Base-by-base conservation (phyloP, 2,888 invertebrate species). In the Amorpha juglandis region DNA sequence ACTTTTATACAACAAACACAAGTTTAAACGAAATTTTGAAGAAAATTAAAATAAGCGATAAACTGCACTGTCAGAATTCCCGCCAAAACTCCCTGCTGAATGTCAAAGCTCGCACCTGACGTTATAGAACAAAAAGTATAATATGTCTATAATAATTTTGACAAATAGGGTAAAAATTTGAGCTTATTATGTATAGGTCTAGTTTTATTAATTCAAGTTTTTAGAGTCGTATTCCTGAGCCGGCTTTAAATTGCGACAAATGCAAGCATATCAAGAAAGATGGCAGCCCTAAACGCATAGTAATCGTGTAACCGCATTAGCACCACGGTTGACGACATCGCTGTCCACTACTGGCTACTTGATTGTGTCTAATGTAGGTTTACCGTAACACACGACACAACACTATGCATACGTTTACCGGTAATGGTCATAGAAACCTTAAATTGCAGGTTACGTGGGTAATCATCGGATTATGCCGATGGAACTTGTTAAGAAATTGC, bases 401-500 rank as follows among this genome's bases (percentile, higher is more conserved):
- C 12, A 38, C 38, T 58, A 42, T 58, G 58, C 19, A 58, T 58
- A 42, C 42, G 55, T 16, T 35, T 35, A 35, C 55, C 35, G 19
- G 42, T 42, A 58, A 58, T 38, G 58, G 16, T 11, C 38, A 58
- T 42, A 58, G 42, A 58, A 58, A 58, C 58, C 12, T 58, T 55
- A 55, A 55, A 42, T 42, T 42, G 58, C 58, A 42, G n/a, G 38
- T 58, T 58, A 58, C 38, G 58, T 42, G 42, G 58, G 42, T 19
- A 58, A 58, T 58, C 58, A 58, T 58, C 58, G 19, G 38, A 55
- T 55, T 55, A 55, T 55, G 55, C 8, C 38, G 35, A 55, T 55
- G 38, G 38, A 38, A 38, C 55, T 55, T 35, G 35, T 55, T 55
- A 55, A 38, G 35, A 12, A 12, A 52, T n/a, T 33, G 33, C n/a